A percentile compares a stretch with the other conserved stretches of the same genome.
Evolutionary conservation across 2,888 invertebrate genomes (phyloP).

Genomic region (Agrenia bidenticulata): DNA sequence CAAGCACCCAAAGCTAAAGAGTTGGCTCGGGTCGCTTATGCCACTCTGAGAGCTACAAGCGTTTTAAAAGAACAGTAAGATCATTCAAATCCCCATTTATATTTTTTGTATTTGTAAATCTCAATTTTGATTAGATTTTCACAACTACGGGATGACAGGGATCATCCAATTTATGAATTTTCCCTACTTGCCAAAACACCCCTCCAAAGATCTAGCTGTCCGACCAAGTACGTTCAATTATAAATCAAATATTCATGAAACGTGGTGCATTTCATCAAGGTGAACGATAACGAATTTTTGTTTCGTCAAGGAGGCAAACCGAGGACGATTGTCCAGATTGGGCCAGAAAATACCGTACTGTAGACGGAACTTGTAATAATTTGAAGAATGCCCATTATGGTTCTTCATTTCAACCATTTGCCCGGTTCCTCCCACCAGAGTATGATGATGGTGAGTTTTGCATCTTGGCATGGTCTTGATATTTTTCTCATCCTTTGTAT

Average conservation of each 20-base stretch:
- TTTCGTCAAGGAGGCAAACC: slow-evolving; percentile 43
- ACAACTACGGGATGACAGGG: slow-evolving; percentile 48
- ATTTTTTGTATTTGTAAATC: not conserved
- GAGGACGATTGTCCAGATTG: slow-evolving; percentile 51
- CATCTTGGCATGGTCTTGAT: not conserved
- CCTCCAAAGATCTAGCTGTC: slow-evolving; percentile 57
- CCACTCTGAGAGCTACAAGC: slow-evolving; percentile 67
- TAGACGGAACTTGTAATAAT: slow-evolving; percentile 90
- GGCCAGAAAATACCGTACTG: slow-evolving; percentile 67
- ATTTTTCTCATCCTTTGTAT: too few relatives aligned
- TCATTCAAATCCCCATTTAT: slow-evolving; percentile 3
- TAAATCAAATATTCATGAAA: not conserved
- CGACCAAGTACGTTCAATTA: slow-evolving; percentile 41
- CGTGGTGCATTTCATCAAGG: not conserved
- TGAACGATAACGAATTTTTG: not conserved
- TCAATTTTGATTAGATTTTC: slow-evolving; percentile 37
- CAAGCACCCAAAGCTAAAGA: slow-evolving; percentile 65
- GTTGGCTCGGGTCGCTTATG: slow-evolving; percentile 68
- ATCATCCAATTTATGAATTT: slow-evolving; percentile 46
- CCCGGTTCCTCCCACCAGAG: slow-evolving; percentile 74
- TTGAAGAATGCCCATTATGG: slow-evolving; percentile 74
- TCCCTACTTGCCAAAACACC: slow-evolving; percentile 56
- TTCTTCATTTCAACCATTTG: slow-evolving; percentile 77
- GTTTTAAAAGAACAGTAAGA: slow-evolving; percentile 64
- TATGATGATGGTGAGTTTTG: slow-evolving; percentile 71